Evolutionary conservation across 2,797 vertebrate species (phyloP), one percentile per base, ranked within the genome.

Genomic region (Sorex maritimensis): DNA sequence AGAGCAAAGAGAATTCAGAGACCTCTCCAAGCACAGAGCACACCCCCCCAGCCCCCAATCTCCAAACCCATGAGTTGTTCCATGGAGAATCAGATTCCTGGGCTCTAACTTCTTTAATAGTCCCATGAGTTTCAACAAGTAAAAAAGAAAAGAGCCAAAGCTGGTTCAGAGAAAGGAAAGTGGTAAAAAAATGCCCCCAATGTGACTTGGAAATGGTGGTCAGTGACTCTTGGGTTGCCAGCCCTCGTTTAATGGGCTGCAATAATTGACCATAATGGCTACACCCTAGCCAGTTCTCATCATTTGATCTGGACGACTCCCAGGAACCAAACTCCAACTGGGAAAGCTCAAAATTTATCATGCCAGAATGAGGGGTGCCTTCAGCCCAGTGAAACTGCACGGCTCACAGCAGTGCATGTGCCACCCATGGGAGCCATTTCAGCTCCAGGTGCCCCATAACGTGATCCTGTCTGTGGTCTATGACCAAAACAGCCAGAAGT

Each of bases 211-310:
- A 94, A 94, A 93, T 8, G 58, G 61, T 4, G 5, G 75, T 94
- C 75, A 28, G 81, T 46, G 65, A 63, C 84, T 82, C 89, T 87
- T n/a, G 10, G 61, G 68, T 94, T 95, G 91, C 96, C 96, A 96
- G 13, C 52, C 46, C 78, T 85, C 93, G 79, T 92, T 73, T 97
- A 96, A 97, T 96, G 93, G 73, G 77, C 90, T 96, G 92, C 71
- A 72, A 41, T 95, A 97, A 96, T 93, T 97, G 97, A 95, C 96
- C 94, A 73, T 82, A 97, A 96, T 23, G 11, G 97, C 94, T 96
- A 95, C 92, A 55, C 94, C 90, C 91, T 41, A 73, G 90, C 90
- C 84, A 91, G 95, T 96, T 92, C 94, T 95, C 96, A 72, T 80
- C 86, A 96, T 94, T 92, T 87, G 95, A 86, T 86, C 95, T 95